Evolutionary conservation across 53 echinoderm and acorn worm genomes (phyloP).

Genomic region (Echinarachnius parma): DNA sequence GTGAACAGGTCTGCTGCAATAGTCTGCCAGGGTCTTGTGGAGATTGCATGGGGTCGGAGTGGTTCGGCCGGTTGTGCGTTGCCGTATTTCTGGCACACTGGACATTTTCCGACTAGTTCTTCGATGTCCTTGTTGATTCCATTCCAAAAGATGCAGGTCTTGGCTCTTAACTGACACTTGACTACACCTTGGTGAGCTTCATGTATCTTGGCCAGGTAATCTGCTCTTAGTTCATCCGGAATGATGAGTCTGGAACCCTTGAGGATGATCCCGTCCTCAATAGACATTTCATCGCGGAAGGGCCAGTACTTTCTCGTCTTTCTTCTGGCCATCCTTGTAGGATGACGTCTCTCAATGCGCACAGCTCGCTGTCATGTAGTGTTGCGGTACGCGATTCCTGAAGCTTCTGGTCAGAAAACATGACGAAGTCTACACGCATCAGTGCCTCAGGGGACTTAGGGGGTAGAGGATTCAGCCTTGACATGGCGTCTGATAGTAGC

Average conservation of each 20-base stretch:
- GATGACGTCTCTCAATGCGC: constrained; percentile 49
- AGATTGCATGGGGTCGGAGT: constrained; percentile 44
- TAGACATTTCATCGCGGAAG: constrained; percentile 54
- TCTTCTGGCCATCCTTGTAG: constrained; percentile 62
- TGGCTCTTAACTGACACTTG: constrained; percentile 53
- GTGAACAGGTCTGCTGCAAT: constrained; percentile 47
- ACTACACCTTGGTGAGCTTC: constrained; percentile 57
- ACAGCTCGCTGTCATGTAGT: constrained; percentile 45
- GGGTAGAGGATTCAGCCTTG: constrained; percentile 59
- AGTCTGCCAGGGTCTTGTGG: constrained; percentile 55
- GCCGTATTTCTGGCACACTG: constrained; percentile 39
- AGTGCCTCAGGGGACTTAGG: not conserved
- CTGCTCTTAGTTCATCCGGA: constrained; percentile 5
- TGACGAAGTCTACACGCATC: constrained; percentile 45
- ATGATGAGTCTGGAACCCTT: constrained; percentile 54
- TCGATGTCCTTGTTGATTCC: constrained; percentile 60
- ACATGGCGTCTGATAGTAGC: constrained; percentile 62
- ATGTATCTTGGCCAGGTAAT: constrained; percentile 40
- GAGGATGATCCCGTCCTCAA: constrained; percentile 46
- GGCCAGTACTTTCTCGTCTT: constrained; percentile 56
- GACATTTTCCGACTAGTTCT: constrained; percentile 26
- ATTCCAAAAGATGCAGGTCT: constrained; percentile 53
- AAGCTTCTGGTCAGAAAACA: constrained; percentile 49
- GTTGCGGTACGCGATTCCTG: constrained; percentile 45
- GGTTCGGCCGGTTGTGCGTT: constrained; percentile 42